Evolutionary conservation across 2,888 invertebrate species (phyloP).

Genomic region (Acanthoscelides obtectus): DNA sequence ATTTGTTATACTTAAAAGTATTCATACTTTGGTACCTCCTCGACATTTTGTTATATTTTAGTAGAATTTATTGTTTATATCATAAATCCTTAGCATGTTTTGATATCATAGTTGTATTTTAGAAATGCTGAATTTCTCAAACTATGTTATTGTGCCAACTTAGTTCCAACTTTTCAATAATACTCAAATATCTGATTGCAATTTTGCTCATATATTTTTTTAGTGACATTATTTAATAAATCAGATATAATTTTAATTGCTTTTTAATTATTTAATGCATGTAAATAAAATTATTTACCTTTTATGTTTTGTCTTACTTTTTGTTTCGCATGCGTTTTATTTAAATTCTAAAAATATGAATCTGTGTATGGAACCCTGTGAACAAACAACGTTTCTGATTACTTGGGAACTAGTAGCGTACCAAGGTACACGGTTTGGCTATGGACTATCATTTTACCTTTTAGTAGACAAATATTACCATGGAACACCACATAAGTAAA

Average conservation of each 20-base stretch:
- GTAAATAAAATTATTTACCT: conserved; percentile 17
- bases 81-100: background rate
- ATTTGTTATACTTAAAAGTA: too few relatives aligned
- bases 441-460: too few relatives aligned
- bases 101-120: background rate
- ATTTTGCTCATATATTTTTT: background rate
- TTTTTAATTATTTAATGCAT: conserved; percentile 2
- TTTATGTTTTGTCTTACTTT: conserved; percentile 7
- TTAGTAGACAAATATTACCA: too few relatives aligned
- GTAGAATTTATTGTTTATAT: background rate
- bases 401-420: too few relatives aligned
- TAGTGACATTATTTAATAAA: conserved; percentile 1
- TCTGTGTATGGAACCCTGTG: too few relatives aligned
- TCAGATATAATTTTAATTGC: conserved; percentile 16
- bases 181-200: conserved; percentile 10
- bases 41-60: background rate
- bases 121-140: background rate
- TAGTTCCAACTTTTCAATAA: background rate
- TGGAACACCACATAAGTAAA: too few relatives aligned
- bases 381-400: too few relatives aligned
- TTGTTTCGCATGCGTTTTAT: conserved; percentile 1
- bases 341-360: background rate
- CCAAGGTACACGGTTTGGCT: too few relatives aligned
- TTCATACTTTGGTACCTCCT: background rate
- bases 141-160: background rate